These are phyloP conservation scores for Leptopilina syphax DNA, from an alignment of 2,888 invertebrate species.

Conservation along the genomic window DNA sequence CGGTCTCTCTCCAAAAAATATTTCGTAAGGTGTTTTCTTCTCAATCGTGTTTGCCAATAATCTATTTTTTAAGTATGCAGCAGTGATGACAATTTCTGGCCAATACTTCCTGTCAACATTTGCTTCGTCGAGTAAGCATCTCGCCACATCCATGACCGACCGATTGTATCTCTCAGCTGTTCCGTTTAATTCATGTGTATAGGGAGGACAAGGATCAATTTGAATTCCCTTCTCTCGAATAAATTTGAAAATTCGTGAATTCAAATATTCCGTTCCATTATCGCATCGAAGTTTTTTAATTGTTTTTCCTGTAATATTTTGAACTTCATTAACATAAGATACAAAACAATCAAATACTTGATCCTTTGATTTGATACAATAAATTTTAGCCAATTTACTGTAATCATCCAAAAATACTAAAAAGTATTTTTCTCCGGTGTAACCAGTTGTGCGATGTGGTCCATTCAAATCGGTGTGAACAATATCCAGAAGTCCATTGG, in stretches of 20 bases:
- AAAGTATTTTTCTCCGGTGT: too few species aligned
- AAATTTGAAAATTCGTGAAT: neutral
- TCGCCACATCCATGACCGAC: constrained; percentile 52
- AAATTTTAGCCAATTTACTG: too few species aligned
- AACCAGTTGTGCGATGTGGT: too few species aligned
- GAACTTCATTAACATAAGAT: neutral
- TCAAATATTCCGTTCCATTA: constrained; percentile 44
- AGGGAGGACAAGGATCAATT: constrained; percentile 38
- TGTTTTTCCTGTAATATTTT: constrained; percentile 12
- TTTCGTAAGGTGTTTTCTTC: constrained; percentile 54
- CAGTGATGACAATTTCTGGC: constrained; percentile 55
- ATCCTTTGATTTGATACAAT: too few species aligned
- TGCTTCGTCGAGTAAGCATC: constrained; percentile 56
- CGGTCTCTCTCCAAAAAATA: constrained; percentile 53
- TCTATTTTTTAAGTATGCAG: constrained; percentile 54
- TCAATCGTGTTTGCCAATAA: constrained; percentile 51
- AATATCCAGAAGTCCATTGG: too few species aligned
- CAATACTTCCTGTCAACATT: constrained; percentile 52
- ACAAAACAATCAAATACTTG: too few species aligned
- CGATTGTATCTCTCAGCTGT: constrained; percentile 47
- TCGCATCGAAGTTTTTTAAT: constrained; percentile 42
- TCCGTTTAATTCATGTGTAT: constrained; percentile 50
- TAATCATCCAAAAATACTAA: too few species aligned
- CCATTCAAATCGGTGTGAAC: too few species aligned
- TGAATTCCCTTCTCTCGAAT: constrained; percentile 37